Evolutionary conservation across 2,113 vertebrate genomes (phyloP), one percentile per base, ranked within the genome.

Genomic region (Sander lucioperca): DNA sequence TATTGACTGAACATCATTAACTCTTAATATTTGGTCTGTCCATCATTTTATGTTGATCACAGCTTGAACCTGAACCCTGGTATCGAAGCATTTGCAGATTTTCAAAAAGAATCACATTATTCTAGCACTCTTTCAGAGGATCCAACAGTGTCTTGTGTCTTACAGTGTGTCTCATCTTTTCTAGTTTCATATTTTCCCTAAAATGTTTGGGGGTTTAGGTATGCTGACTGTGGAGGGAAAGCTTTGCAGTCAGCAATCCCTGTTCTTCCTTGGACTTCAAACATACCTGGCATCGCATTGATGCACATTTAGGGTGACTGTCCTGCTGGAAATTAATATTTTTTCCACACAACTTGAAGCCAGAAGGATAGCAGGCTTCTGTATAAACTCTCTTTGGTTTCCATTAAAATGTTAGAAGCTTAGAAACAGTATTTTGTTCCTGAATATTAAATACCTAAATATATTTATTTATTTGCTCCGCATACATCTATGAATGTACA

Each of bases 161-260:
- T 68, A 3, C 68, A 68, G 47, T 58, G 10, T 58, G 39, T 65
- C 36, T 80, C 51, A 73, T 65, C 59, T 72, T 65, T 69, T 59
- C 54, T 51, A 11, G 2, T 53, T 6, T 66, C 16, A 51, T 59
- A 66, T 67, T 73, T 80, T 63, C 18, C 30, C n/a, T 50, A 39
- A 80, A 59, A 48, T 63, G 19, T 45, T 36, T 69, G 19, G 0
- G 36, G 23, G 56, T 16, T 47, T 58, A 73, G 8, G 14, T 23
- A 1, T 75, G 33, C 54, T 19, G 19, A 33, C 21, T 27, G 62
- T 23, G 18, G 9, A 30, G n/a, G 56, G 15, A 25, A 53, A 68
- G 27, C 78, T 27, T 65, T 30, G 39, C 21, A 27, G 59, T 59
- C 62, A 27, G 18, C 15, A 61, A n/a, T 47, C 23, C 14, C 47